Evolutionary conservation across 2,113 vertebrate species (phyloP).

Genomic region (Trematocara stigmaticum): DNA sequence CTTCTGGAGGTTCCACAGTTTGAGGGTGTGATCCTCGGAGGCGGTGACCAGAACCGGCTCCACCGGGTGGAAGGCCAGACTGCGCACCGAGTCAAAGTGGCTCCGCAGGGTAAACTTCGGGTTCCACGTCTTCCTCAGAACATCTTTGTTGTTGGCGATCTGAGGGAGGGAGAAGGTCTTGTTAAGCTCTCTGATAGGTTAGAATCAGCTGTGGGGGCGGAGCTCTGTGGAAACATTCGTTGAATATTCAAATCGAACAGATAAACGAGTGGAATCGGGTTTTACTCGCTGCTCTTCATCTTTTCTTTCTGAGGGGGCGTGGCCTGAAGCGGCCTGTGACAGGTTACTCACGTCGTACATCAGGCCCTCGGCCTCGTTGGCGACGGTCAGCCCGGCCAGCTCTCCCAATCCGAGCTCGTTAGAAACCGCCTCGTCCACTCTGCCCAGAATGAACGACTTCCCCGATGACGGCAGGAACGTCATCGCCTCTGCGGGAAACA

Average conservation of each 20-base stretch:
- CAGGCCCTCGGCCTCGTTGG: constrained; percentile 89
- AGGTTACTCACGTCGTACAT: constrained; percentile 83
- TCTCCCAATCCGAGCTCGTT: constrained; percentile 92
- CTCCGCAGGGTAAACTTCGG: constrained; percentile 93
- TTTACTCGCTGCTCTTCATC: not conserved
- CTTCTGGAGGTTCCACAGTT: constrained; percentile 99
- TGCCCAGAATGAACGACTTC: constrained; percentile 91
- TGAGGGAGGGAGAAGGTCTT: constrained; percentile 24
- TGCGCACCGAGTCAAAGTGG: constrained; percentile 91
- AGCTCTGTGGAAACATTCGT: accelerated
- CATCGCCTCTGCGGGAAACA: constrained; percentile 79
- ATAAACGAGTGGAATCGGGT: not conserved
- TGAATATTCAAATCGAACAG: not conserved
- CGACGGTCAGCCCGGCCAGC: constrained; percentile 90
- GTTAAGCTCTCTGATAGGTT: not conserved
- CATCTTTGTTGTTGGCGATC: constrained; percentile 89
- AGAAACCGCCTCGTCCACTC: constrained; percentile 85
- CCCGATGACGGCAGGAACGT: constrained; percentile 89
- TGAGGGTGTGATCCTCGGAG: constrained; percentile 94
- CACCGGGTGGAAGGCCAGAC: constrained; percentile 88
- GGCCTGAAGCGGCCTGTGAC: not conserved
- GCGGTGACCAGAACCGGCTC: constrained; percentile 94
- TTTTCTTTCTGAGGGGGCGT: not conserved
- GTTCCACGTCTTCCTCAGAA: constrained; percentile 91
- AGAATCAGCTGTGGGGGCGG: not conserved